Percentiles rank a stretch among this genome's conserved stretches.
These are phyloP conservation scores for Monarcha castaneiventris DNA, from an alignment of 2,113 vertebrate genomes.

Conservation along the genomic window DNA sequence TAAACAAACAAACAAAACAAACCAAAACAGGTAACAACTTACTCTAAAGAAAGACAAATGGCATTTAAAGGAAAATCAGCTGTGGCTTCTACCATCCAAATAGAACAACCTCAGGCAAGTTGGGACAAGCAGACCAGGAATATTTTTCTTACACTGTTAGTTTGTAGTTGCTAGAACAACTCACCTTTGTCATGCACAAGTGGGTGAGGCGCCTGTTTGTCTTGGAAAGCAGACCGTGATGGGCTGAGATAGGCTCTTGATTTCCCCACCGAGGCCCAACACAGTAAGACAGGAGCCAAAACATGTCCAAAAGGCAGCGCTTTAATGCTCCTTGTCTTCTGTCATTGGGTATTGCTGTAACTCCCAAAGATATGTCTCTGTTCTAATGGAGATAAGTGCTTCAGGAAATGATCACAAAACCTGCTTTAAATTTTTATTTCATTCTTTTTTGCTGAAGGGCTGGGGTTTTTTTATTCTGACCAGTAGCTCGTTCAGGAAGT, in stretches of 20 bases:
- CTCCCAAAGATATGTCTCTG: neutral
- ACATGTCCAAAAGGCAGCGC: neutral
- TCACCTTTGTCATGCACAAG: slow-evolving; percentile 22
- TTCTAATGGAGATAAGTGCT: slow-evolving; percentile 64
- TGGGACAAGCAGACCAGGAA: neutral
- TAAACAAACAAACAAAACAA: neutral
- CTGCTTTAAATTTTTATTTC: slow-evolving; percentile 44
- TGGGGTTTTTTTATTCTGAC: neutral
- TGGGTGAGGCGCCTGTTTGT: slow-evolving; percentile 29
- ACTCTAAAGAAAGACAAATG: neutral
- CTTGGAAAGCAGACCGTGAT: slow-evolving; percentile 16
- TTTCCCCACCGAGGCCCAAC: neutral
- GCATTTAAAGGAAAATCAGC: neutral
- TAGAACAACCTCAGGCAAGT: neutral
- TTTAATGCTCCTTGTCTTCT: neutral
- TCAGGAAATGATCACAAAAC: slow-evolving; percentile 36
- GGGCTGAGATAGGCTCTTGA: neutral
- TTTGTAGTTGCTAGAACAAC: slow-evolving; percentile 11
- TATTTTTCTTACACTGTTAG: neutral
- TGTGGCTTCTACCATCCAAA: slow-evolving; percentile 7
- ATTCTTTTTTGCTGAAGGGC: slow-evolving; percentile 43
- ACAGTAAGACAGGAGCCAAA: slow-evolving; percentile 5
- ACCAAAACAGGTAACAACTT: neutral
- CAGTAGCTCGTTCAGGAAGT: neutral
- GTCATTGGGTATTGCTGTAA: neutral